These are phyloP conservation scores for Percina caprodes DNA, from an alignment of 2,113 vertebrate species.

Conservation along the genomic window DNA sequence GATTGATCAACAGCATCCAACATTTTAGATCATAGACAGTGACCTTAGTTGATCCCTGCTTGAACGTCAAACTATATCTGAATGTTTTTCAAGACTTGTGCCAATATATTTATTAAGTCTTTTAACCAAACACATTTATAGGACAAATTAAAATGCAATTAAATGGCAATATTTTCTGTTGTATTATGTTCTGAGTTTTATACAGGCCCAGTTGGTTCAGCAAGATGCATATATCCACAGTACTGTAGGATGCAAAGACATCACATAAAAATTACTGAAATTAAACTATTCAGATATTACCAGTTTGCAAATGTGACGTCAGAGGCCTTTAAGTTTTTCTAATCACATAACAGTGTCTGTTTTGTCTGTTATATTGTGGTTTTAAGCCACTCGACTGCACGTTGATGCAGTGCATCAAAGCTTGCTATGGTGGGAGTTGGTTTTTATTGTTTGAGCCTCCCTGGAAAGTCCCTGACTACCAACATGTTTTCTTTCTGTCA, in stretches of 20 bases:
- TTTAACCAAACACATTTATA: neutral
- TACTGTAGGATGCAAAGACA: neutral
- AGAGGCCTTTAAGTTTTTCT: fast-evolving
- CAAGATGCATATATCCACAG: neutral
- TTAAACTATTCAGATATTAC: fast-evolving
- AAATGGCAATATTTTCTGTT: neutral
- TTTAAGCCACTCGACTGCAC: fast-evolving
- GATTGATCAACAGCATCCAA: fast-evolving
- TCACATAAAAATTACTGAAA: neutral
- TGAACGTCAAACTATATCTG: neutral
- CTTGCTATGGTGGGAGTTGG: fast-evolving
- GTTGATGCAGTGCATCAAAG: fast-evolving
- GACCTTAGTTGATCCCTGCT: neutral
- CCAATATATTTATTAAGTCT: neutral
- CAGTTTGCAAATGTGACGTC: neutral
- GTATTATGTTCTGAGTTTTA: neutral
- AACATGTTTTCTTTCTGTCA: neutral
- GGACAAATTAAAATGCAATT: neutral
- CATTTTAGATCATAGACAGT: neutral
- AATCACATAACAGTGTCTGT: fast-evolving
- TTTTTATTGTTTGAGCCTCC: neutral
- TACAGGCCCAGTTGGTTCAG: neutral
- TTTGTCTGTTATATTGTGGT: neutral
- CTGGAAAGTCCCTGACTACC: conserved; percentile 61
- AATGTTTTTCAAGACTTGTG: neutral